These are phyloP conservation scores for Lagenorhynchus albirostris DNA, from an alignment of 2,113 vertebrate species.

Conservation along the genomic window DNA sequence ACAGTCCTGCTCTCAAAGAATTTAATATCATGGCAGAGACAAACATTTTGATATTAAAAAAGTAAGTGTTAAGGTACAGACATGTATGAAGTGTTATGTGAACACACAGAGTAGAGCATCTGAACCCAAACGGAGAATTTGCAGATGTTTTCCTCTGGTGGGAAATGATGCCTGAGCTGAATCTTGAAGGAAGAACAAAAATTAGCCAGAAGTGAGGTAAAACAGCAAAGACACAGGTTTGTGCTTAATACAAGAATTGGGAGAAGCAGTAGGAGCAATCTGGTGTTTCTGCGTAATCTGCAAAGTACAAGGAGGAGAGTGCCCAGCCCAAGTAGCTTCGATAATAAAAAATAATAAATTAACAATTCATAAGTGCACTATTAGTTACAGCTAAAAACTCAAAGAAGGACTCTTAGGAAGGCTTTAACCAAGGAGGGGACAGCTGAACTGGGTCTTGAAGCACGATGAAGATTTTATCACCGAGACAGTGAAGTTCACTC, in stretches of 20 bases:
- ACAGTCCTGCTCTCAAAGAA: neutral
- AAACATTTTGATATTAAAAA: neutral
- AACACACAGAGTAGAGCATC: neutral
- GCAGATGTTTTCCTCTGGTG: neutral
- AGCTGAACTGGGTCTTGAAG: neutral
- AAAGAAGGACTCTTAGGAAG: neutral
- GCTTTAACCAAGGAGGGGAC: neutral
- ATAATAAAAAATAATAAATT: neutral
- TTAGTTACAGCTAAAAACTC: neutral
- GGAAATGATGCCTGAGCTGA: neutral
- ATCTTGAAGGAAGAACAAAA: constrained; percentile 14
- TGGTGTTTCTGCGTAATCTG: neutral
- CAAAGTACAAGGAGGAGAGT: neutral
- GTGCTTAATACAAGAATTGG: neutral
- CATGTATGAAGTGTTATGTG: neutral
- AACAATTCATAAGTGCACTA: neutral
- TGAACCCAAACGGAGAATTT: neutral
- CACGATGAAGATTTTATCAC: neutral
- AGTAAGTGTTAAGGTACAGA: neutral
- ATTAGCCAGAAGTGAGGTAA: neutral
- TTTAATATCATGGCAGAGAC: neutral
- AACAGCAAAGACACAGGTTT: neutral
- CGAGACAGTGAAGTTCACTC: neutral
- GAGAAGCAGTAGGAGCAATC: neutral
- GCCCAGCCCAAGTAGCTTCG: neutral